Evolutionary conservation across 2,888 invertebrate species (phyloP), one percentile per base, ranked within the genome.

Genomic region (Iphiclides podalirius): DNA sequence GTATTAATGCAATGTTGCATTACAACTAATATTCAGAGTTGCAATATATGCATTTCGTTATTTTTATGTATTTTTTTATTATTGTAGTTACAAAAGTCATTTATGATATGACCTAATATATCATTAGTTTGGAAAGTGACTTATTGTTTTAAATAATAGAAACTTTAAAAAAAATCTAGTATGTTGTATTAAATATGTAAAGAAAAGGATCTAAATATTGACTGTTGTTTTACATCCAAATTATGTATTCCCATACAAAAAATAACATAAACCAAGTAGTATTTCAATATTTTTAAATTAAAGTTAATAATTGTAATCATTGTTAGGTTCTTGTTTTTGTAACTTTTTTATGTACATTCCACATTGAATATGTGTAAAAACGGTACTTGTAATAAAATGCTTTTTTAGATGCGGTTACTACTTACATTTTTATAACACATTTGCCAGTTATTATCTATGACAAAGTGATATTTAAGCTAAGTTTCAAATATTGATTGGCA

Each of bases 381-480:
- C n/a, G n/a, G n/a, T n/a, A n/a, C n/a, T n/a, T n/a, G n/a, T n/a
- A n/a, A n/a, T n/a, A n/a, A n/a, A n/a, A n/a, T n/a, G n/a, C n/a
- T n/a, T n/a, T n/a, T n/a, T n/a, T n/a, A n/a, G n/a, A n/a, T n/a
- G n/a, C n/a, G n/a, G n/a, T n/a, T n/a, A n/a, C n/a, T n/a, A 66
- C 64, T 66, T 70, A 54, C 58, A 52, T 63, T 54, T 66, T 61
- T 55, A 56, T 59, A 43, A 39, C 13, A n/a, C 6, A 26, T 26
- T 26, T 26, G 26, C 26, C 26, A 26, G 9, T 26, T 4, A 26
- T 26, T 26, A 9, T 26, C 26, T 26, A 8, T 26, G 9, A 26
- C 26, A 26, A 26, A 8, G 3, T 26, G 1, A 26, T 8, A 26
- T 6, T 26, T 8, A 4, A 26, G 6, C 1, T 14, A 14, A 14